Evolutionary conservation across 1,140 invertebrate species (phyloP).

Genomic region (Pseudomyrmex cubaensis): DNA sequence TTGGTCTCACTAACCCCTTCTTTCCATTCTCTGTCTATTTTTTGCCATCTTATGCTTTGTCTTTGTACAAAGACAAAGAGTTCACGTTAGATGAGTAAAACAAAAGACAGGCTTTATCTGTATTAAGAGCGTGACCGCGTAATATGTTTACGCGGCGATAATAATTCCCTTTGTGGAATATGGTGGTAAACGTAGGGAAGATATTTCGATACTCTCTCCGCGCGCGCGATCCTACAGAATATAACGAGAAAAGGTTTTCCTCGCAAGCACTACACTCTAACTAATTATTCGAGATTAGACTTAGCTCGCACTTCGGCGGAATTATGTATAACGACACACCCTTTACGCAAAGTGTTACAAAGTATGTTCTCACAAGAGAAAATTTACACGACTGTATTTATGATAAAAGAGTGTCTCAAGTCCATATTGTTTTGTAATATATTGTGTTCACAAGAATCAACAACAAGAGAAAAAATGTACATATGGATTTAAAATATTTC

Average conservation of each 20-base stretch:
- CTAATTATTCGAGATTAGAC: slow-evolving; percentile 33
- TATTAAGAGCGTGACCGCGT: slow-evolving; percentile 61
- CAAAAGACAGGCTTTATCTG: slow-evolving; percentile 52
- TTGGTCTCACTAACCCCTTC: not conserved
- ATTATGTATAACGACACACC: not conserved
- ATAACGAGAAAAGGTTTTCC: slow-evolving; percentile 14
- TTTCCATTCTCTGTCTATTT: not conserved
- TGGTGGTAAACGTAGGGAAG: slow-evolving; percentile 7
- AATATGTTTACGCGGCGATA: slow-evolving; percentile 57
- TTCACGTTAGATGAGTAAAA: slow-evolving; percentile 11
- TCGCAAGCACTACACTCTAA: slow-evolving; percentile 7
- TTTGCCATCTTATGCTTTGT: slow-evolving; percentile 12
- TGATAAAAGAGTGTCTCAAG: not conserved
- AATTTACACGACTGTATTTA: not conserved
- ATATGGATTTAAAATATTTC: not conserved
- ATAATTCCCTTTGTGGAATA: slow-evolving; percentile 39
- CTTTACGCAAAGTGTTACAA: not conserved
- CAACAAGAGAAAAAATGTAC: not conserved
- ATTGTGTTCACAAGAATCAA: not conserved
- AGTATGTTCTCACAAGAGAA: not conserved
- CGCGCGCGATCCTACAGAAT: slow-evolving; percentile 11
- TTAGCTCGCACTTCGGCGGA: not conserved
- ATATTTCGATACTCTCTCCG: slow-evolving; percentile 8
- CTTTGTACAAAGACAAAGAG: not conserved
- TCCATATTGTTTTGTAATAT: slow-evolving; percentile 1